Base-by-base conservation (phyloP, 2,888 invertebrate genomes). In the Theodoxus fluviatilis region DNA sequence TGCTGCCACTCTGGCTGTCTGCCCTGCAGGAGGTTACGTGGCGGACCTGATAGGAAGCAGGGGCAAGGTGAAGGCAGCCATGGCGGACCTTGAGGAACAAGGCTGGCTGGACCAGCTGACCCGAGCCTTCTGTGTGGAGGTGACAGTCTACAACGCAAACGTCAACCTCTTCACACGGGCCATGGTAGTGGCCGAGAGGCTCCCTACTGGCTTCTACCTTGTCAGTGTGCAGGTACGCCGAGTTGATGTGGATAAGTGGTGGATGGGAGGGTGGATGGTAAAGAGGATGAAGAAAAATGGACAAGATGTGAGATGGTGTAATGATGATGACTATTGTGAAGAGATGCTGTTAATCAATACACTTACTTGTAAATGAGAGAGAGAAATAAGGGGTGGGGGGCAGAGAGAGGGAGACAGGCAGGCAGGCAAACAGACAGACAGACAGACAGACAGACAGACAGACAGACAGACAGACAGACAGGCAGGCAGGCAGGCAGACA, bases 141-240 rank as follows among this genome's bases (percentile, higher is more conserved):
- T 81, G 64, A 78, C 79, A 1, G 70, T 80, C 3, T 82, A 81
- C 65, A 80, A 80, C 59, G 78, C 81, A 1, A 79, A 80, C 64
- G 76, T 78, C 33, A 81, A 82, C 69, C 65, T 80, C 68, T 82
- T 81, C 69, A 74, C 76, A 9, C 74, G 72, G 15, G 75, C 76
- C 40, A 74, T 76, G 61, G 69, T 73, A n/a, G n/a, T n/a, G n/a
- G n/a, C n/a, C n/a, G n/a, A n/a, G n/a, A n/a, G n/a, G n/a, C n/a
- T n/a, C n/a, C n/a, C n/a, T n/a, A n/a, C n/a, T n/a, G n/a, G n/a
- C n/a, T n/a, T n/a, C n/a, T n/a, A n/a, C n/a, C n/a, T n/a, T n/a
- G n/a, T n/a, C n/a, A n/a, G n/a, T n/a, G n/a, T n/a, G n/a, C n/a
- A n/a, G n/a, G n/a, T n/a, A n/a, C n/a, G n/a, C n/a, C n/a, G n/a